Conservation (phyloP, 2,888 invertebrate genomes). For the Dicyrtomina minuta region DNA sequence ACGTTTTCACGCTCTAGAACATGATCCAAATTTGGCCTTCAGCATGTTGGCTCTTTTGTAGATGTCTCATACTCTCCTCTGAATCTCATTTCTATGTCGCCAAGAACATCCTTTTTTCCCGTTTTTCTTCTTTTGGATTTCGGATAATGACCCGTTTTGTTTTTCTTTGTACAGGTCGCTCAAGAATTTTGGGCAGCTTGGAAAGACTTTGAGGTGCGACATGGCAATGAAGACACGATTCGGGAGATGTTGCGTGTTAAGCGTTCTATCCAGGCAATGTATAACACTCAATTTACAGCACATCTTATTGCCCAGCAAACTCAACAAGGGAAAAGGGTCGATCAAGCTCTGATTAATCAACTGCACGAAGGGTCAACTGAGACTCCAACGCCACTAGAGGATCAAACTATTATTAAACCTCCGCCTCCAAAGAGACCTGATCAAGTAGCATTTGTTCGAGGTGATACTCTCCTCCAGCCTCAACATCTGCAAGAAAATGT, state of each 20-base stretch:
- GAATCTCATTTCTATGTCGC: too few species aligned
- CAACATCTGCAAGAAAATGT: constrained; percentile 64
- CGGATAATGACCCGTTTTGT: background rate
- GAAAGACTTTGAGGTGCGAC: constrained; percentile 98
- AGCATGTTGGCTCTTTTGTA: too few species aligned
- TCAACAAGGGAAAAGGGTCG: constrained; percentile 64
- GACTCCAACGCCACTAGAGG: constrained; percentile 55
- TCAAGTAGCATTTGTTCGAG: constrained; percentile 72
- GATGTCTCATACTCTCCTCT: too few species aligned
- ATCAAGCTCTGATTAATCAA: constrained; percentile 72
- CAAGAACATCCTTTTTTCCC: too few species aligned
- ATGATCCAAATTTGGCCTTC: too few species aligned
- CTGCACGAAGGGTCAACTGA: constrained; percentile 59
- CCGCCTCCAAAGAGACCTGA: constrained; percentile 41
- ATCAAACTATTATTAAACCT: constrained; percentile 70
- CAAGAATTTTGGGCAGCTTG: constrained; percentile 96
- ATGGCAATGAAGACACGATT: constrained; percentile 99
- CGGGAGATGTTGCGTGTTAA: constrained; percentile 97
- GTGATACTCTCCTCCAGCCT: constrained; percentile 70
- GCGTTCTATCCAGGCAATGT: constrained; percentile 95
- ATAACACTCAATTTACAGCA: constrained; percentile 78
- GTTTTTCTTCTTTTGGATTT: too few species aligned
- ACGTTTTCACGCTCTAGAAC: too few species aligned
- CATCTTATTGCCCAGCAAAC: constrained; percentile 51
- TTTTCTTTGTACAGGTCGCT: constrained; percentile 61